Evolutionary conservation across 1,140 invertebrate genomes (phyloP), one percentile per base, ranked within the genome.

Genomic region (Dendrolimus punctatus): DNA sequence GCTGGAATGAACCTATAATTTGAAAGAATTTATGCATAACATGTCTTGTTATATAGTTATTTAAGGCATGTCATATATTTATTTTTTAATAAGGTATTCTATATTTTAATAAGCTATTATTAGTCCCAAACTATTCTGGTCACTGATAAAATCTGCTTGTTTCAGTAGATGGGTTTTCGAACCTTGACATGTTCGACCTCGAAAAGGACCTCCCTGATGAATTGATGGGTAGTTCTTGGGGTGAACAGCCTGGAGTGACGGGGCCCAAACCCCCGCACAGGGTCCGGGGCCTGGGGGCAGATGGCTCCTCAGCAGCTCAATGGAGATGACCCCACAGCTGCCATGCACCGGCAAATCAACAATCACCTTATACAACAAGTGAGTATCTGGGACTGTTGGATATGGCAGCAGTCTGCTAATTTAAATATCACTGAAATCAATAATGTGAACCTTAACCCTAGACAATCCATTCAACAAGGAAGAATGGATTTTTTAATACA

Each of bases 201-300:
- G 95, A 96, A 88, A 95, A 96, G 88, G 94, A 96, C 85, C 91
- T 98, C 57, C 96, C 96, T 40, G 96, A 98, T 89, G 96, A 98
- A 86, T 87, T 98, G 50, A 93, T 96, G 72, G 90, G 91, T 38
- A 89, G 90, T 54, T 90, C 91, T 60, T 95, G 94, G 93, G 90
- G 90, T 56, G 90, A 92, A 70, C 89, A 90, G 65, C 82, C 90
- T 39, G 88, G 88, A 68, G 82, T 91, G 67, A 61, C 89, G 72
- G 76, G 90, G 68, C 84, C 81, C 44, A 95, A 94, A 74, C 93
- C 93, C 92, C 91, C 3, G 93, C 91, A 37, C 92, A 93, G 66
- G 92, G 93, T 47, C 93, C 93, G 8, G 93, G 94, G 2, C 92
- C 93, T 53, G 93, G 93, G 77, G 79, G 39, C 78, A 85, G 67